These are phyloP conservation scores for Agrotis segetum DNA, from an alignment of 2,888 invertebrate genomes.

Conservation along the genomic window DNA sequence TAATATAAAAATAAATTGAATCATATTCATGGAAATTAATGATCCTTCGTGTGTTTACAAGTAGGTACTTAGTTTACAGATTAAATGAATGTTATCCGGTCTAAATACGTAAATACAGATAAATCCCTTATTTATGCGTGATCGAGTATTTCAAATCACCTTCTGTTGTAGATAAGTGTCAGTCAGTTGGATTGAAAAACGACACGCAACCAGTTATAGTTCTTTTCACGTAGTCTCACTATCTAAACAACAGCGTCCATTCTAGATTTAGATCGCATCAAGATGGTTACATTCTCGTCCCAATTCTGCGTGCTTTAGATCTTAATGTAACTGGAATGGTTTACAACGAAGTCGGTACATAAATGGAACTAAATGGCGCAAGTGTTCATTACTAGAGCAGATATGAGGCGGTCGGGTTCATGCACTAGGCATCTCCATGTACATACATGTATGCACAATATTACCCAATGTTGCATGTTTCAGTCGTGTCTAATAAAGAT, in stretches of 20 bases:
- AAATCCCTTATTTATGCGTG: conserved; percentile 33
- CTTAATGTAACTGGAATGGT: conserved; percentile 37
- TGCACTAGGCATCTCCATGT: conserved; percentile 67
- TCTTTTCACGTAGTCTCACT: conserved; percentile 15
- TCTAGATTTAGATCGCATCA: conserved; percentile 37
- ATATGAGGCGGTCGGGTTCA: conserved; percentile 73
- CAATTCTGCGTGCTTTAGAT: conserved; percentile 52
- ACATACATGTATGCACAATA: conserved; percentile 68
- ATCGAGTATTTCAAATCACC: conserved; percentile 46
- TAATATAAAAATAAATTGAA: conserved; percentile 16
- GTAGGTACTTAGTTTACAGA: conserved; percentile 21
- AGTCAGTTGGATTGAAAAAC: conserved; percentile 38
- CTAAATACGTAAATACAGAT: conserved; percentile 29
- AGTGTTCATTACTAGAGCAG: conserved; percentile 53
- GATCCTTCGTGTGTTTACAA: conserved; percentile 15
- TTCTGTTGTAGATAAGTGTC: conserved; percentile 44
- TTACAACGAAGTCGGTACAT: conserved; percentile 38
- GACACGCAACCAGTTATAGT: conserved; percentile 2
- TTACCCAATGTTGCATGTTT: conserved; percentile 72
- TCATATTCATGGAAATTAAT: conserved; percentile 13
- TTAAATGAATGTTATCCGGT: conserved; percentile 34
- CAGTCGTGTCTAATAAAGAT: conserved; percentile 37
- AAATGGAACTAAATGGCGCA: conserved; percentile 53
- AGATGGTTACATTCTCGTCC: conserved; percentile 35
- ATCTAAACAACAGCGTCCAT: conserved; percentile 26